Conservation (phyloP, 2,888 invertebrate genomes). For the Rotaria sp. region DNA sequence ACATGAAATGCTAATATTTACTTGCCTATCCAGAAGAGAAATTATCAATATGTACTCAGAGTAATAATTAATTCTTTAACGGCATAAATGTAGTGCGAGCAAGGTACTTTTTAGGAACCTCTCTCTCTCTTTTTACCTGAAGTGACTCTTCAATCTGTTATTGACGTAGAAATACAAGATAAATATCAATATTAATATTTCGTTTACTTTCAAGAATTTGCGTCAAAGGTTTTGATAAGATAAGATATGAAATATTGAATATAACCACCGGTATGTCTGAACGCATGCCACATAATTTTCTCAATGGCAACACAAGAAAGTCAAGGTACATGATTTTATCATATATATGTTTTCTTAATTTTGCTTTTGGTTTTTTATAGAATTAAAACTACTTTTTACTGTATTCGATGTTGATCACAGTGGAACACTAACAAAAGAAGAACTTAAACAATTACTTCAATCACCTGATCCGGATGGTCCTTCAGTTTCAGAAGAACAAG, state of each 20-base stretch:
- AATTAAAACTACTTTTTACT: background rate
- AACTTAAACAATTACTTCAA: background rate
- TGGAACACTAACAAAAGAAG: background rate
- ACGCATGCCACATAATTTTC: background rate
- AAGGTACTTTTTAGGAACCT: no score
- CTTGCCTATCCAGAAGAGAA: no score
- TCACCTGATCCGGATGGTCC: background rate
- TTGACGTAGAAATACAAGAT: no score
- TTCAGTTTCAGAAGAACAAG: background rate
- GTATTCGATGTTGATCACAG: background rate
- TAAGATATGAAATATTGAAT: background rate
- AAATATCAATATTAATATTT: background rate
- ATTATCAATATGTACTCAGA: no score
- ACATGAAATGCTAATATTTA: no score
- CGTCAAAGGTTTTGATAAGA: background rate
- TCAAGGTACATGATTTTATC: background rate
- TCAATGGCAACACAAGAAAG: background rate
- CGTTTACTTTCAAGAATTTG: background rate
- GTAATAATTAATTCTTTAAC: no score
- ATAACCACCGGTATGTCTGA: background rate
- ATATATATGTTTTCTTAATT: background rate
- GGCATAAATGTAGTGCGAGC: no score
- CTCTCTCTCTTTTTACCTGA: no score
- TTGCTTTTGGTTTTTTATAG: background rate
- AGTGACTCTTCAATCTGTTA: no score